phyloP scores from a whole-genome alignment of 2,113 vertebrate genomes.

The Eretmochelys imbricata region DNA sequence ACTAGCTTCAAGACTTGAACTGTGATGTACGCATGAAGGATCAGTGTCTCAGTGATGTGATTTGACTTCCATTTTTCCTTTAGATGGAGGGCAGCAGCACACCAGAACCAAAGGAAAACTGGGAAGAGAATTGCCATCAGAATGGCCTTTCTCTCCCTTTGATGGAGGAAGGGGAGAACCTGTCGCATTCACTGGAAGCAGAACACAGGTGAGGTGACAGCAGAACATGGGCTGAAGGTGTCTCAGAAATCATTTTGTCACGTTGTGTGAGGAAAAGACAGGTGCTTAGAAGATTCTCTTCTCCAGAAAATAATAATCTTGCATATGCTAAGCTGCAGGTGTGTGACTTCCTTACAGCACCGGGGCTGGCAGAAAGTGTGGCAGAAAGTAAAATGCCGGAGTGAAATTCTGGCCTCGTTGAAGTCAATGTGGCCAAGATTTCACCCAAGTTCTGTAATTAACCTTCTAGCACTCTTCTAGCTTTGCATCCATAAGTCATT shows the following conservation, averaged over 20 bases:
- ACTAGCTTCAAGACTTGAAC: neutral
- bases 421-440: slow-evolving; percentile 1
- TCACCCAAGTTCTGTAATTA: slow-evolving; percentile 44
- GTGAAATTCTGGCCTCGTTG: neutral
- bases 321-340: neutral
- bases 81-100: slow-evolving; percentile 85
- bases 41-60: neutral
- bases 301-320: neutral
- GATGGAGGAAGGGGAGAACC: slow-evolving; percentile 90
- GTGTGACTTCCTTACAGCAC: neutral
- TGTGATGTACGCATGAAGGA: neutral
- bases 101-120: slow-evolving; percentile 93
- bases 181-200: slow-evolving; percentile 97
- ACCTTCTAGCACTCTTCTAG: neutral
- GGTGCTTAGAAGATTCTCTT: neutral
- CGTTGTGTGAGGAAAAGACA: neutral
- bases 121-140: slow-evolving; percentile 90
- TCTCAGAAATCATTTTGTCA: neutral
- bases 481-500: neutral
- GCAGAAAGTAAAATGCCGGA: neutral
- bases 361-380: neutral
- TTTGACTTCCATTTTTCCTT: slow-evolving; percentile 3
- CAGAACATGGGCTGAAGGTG: neutral
- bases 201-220: slow-evolving; percentile 89
- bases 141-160: slow-evolving; percentile 93